Conservation (phyloP, 2,888 invertebrate genomes). For the Agrochola lota region DNA sequence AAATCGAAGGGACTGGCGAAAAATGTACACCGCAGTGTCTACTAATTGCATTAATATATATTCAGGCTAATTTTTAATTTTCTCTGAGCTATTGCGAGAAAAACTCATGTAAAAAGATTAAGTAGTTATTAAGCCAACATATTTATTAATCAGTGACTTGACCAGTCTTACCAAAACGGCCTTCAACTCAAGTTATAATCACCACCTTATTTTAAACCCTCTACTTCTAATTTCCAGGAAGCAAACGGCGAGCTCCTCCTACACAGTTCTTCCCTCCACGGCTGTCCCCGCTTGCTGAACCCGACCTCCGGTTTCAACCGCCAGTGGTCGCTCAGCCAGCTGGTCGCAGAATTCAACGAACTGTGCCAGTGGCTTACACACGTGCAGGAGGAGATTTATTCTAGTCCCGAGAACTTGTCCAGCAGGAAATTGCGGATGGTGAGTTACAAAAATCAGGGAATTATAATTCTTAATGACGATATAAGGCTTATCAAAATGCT, state of each 20-base stretch:
- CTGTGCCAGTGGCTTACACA: constrained; percentile 95
- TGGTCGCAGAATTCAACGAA: constrained; percentile 94
- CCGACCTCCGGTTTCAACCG: constrained; percentile 85
- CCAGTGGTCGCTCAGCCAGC: constrained; percentile 94
- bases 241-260: constrained; percentile 94
- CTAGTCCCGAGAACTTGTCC: constrained; percentile 93
- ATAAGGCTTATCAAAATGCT: too few species aligned
- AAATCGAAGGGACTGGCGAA: background rate
- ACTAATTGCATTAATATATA: background rate
- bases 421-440: constrained; percentile 93
- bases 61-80: background rate
- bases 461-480: too few species aligned
- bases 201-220: background rate
- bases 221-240: constrained; percentile 89
- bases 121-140: background rate
- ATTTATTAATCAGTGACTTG: background rate
- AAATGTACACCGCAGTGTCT: background rate
- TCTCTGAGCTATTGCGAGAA: background rate
- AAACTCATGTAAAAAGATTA: background rate
- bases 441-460: too few species aligned
- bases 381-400: constrained; percentile 94
- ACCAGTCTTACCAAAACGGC: background rate
- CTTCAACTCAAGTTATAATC: background rate
- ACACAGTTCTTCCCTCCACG: constrained; percentile 89
- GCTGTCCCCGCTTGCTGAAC: constrained; percentile 80